These are phyloP conservation scores for Bombus waltoni DNA, from an alignment of 1,140 invertebrate genomes.

Conservation along the genomic window DNA sequence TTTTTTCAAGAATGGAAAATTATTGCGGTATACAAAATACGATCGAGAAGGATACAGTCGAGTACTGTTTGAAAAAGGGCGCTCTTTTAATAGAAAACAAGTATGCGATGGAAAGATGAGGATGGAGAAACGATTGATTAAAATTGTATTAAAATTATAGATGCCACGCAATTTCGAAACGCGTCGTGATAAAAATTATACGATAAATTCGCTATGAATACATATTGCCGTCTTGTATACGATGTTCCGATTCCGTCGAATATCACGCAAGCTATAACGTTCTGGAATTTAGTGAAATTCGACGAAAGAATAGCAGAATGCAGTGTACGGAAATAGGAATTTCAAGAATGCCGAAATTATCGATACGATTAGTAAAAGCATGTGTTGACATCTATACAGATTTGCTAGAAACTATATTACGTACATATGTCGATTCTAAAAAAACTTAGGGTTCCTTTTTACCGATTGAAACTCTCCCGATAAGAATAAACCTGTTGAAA, in stretches of 20 bases:
- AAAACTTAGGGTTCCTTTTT: no score
- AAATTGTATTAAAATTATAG: not conserved
- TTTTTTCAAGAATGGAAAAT: not conserved
- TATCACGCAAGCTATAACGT: rapidly evolving
- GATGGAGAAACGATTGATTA: not conserved
- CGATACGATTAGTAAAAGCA: no score
- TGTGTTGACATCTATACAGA: no score
- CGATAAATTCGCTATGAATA: no score
- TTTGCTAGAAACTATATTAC: no score
- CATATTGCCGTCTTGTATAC: no score
- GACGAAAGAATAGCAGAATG: not conserved
- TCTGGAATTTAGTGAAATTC: not conserved
- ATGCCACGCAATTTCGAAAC: no score
- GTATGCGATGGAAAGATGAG: not conserved
- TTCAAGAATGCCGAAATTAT: no score
- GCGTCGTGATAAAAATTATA: no score
- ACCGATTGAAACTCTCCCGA: no score
- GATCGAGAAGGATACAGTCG: not conserved
- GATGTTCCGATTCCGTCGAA: not conserved
- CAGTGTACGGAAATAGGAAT: not conserved
- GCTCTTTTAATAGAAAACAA: not conserved
- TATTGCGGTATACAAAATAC: not conserved
- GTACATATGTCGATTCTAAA: no score
- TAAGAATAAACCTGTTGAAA: no score
- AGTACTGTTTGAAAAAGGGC: not conserved